Evolutionary conservation across 2,113 vertebrate genomes (phyloP), one percentile per base, ranked within the genome.

Genomic region (Crotophaga sulcirostris): DNA sequence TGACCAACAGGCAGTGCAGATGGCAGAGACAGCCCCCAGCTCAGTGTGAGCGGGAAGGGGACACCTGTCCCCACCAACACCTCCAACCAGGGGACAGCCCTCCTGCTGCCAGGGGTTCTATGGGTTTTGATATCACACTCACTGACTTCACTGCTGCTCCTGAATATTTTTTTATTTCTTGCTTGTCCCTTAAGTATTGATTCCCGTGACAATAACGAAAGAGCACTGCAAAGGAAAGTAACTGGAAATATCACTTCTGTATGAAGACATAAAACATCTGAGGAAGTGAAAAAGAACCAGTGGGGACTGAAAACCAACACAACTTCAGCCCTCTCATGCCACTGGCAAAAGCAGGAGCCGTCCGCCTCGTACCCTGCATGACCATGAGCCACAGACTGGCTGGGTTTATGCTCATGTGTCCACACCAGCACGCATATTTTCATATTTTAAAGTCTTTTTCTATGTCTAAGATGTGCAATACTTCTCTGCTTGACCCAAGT

Each of bases 11-110:
- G 81, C 81, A 6, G 21, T 21, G 2, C 94, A 90, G 92, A 80
- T 94, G 95, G 95, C 24, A 8, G 8, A 10, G 26, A 16, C 33
- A 67, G 75, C 87, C 36, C 6, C 14, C 33, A 55, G 93, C 93
- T 66, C 91, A 81, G 96, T 68, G 1, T 70, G 95, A 90, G 20
- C 78, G 38, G 78, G 9, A 45, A 11, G 88, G 18, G 82, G 80
- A 86, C 92, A 90, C 9, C 90, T 95, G 95, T 76, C 90, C 87
- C 88, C 78, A 38, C 33, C 84, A 56, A 33, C 9, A 11, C 94
- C 94, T 56, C 45, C 24, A 87, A 86, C 87, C 60, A 33, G 77
- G 74, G 80, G 64, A 21, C 0, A 16, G 87, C 74, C 26, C 5
- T 40, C 75, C 90, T 74, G 67, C 94, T 85, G 58, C 87, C 56